Conservation (phyloP, 2,888 invertebrate genomes). For the Gymnosoma rotundatum region DNA sequence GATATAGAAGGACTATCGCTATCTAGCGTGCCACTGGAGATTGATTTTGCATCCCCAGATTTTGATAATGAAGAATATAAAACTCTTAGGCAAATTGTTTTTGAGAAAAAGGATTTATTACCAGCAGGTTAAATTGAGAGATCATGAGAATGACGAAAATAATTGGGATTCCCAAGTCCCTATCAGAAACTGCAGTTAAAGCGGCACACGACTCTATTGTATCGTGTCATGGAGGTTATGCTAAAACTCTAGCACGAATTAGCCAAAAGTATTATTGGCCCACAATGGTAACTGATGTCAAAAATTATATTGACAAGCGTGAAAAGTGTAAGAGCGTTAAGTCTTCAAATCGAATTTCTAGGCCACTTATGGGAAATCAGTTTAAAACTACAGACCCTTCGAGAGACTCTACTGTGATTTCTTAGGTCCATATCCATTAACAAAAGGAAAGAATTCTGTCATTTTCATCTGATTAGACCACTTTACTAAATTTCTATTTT, state of each 20-base stretch:
- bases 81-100: background rate
- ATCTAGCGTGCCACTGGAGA: background rate
- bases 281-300: slow-evolving; percentile 22
- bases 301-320: background rate
- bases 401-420: background rate
- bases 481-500: too few species aligned
- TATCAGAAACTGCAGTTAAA: background rate
- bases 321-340: background rate
- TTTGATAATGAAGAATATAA: background rate
- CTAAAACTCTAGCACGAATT: slow-evolving; percentile 27
- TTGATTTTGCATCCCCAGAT: background rate
- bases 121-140: background rate
- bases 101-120: background rate
- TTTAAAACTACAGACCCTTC: background rate
- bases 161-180: background rate
- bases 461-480: background rate
- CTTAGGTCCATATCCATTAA: background rate
- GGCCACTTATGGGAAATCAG: background rate
- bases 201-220: slow-evolving; percentile 11
- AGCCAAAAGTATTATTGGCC: slow-evolving; percentile 46
- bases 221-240: slow-evolving; percentile 33
- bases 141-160: background rate
- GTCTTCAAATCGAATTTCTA: background rate
- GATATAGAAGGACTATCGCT: too few species aligned
- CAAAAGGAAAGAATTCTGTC: background rate